Evolutionary conservation across 2,888 invertebrate genomes (phyloP).

Genomic region (Morinoia aosen): DNA sequence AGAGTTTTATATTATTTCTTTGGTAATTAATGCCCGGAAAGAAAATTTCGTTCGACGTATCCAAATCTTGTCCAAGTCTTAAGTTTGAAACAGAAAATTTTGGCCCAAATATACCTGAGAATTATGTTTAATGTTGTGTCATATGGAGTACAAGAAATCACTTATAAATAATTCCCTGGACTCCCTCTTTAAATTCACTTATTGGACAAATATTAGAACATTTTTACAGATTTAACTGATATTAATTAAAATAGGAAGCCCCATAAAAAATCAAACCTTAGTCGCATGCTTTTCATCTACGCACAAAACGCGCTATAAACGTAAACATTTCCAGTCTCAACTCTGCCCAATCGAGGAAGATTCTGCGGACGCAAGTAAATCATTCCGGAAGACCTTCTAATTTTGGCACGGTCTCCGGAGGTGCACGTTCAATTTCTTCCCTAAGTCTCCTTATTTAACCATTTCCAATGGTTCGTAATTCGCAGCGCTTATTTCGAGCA

Average conservation of each 20-base stretch:
- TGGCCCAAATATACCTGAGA: not conserved
- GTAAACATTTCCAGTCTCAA: not conserved
- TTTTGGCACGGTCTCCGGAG: not conserved
- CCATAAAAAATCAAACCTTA: too few species aligned
- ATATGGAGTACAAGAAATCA: not conserved
- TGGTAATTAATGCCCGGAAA: not conserved
- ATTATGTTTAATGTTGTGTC: too few species aligned
- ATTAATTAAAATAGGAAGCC: not conserved
- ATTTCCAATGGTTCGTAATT: slow-evolving; percentile 38
- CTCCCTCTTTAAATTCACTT: not conserved
- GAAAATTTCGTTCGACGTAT: not conserved
- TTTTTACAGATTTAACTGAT: not conserved
- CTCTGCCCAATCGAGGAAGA: not conserved
- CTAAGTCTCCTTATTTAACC: slow-evolving; percentile 7
- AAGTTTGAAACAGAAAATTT: not conserved
- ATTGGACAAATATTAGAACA: not conserved
- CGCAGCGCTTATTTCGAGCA: slow-evolving; percentile 35
- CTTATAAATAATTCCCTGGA: not conserved
- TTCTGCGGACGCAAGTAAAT: not conserved
- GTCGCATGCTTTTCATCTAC: not conserved
- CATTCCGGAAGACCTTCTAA: not conserved
- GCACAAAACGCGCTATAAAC: not conserved
- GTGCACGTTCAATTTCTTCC: not conserved
- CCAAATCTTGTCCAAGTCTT: not conserved
- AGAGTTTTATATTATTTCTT: too few species aligned